phyloP scores from a whole-genome alignment of 2,797 vertebrate species.

The Mormyrops boulengeri region DNA sequence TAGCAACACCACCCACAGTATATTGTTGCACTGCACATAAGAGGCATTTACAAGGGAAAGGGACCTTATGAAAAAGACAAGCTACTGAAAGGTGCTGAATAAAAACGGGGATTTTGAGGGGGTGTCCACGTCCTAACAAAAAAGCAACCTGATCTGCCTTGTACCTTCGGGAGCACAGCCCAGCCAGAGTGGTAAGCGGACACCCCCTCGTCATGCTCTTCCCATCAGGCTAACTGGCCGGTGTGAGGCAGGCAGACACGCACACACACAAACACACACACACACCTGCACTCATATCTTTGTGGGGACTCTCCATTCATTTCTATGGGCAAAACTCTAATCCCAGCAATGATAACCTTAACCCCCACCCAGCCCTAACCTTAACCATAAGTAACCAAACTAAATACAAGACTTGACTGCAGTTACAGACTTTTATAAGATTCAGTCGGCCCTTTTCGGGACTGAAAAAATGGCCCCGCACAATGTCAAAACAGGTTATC shows the following conservation, averaged over 20 bases:
- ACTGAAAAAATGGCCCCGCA: background rate
- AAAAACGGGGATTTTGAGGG: constrained; percentile 14
- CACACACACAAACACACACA: background rate
- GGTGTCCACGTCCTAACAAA: constrained; percentile 15
- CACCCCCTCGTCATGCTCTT: background rate
- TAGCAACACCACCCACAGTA: constrained; percentile 56
- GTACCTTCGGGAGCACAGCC: background rate
- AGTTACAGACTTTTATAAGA: background rate
- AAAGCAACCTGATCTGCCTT: constrained; percentile 12
- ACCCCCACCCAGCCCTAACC: background rate
- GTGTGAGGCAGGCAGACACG: background rate
- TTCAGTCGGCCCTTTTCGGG: background rate
- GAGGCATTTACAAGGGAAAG: constrained; percentile 24
- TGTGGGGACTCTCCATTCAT: background rate
- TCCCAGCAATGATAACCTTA: too few species aligned
- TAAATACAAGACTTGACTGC: background rate
- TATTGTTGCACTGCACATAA: constrained; percentile 44
- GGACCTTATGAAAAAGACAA: constrained; percentile 12
- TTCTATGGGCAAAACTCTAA: background rate
- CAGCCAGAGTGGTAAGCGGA: background rate
- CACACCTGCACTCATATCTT: background rate
- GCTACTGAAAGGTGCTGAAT: constrained; percentile 38
- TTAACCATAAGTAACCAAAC: background rate
- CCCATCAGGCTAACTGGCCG: background rate
- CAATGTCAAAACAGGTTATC: background rate